Percentiles rank a stretch among this genome's conserved stretches.
phyloP scores from a whole-genome alignment of 2,888 invertebrate species.

The Mellilla xanthometata region DNA sequence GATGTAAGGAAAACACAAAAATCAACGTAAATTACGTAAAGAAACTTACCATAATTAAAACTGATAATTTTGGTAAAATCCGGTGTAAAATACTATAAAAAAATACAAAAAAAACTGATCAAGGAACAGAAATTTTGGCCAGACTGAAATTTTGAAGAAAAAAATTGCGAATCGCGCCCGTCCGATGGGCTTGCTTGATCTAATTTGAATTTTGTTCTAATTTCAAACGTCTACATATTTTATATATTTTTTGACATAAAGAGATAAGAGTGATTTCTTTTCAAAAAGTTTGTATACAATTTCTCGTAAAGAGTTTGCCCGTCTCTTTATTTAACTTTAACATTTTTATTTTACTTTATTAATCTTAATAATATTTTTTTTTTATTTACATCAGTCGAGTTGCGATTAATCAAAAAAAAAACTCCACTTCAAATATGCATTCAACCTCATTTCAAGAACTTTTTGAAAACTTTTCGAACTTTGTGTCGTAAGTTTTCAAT shows the following conservation, averaged over 20 bases:
- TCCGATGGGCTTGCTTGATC: slow-evolving; percentile 60
- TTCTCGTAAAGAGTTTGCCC: too few species aligned
- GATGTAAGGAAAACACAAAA: too few species aligned
- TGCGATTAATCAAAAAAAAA: too few species aligned
- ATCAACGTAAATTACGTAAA: slow-evolving; percentile 12
- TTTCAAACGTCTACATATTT: slow-evolving; percentile 46
- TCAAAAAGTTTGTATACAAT: slow-evolving; percentile 22
- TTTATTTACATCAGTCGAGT: too few species aligned
- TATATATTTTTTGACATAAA: slow-evolving; percentile 27
- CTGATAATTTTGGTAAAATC: slow-evolving; percentile 62
- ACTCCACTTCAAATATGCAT: neutral
- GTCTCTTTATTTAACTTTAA: too few species aligned
- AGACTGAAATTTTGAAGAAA: slow-evolving; percentile 69
- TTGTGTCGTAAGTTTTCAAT: slow-evolving; percentile 32
- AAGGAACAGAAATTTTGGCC: slow-evolving; percentile 61
- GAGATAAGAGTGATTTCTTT: slow-evolving; percentile 10
- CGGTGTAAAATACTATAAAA: slow-evolving; percentile 55
- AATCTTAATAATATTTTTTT: too few species aligned
- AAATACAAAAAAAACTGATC: slow-evolving; percentile 47
- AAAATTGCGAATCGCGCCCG: slow-evolving; percentile 67
- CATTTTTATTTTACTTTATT: too few species aligned
- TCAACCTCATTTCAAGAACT: slow-evolving; percentile 23
- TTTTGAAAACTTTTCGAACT: slow-evolving; percentile 28
- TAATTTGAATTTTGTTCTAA: slow-evolving; percentile 58
- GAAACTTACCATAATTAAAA: slow-evolving; percentile 71